Conservation (phyloP, 2,888 invertebrate species). For the Dryococelus australis region DNA sequence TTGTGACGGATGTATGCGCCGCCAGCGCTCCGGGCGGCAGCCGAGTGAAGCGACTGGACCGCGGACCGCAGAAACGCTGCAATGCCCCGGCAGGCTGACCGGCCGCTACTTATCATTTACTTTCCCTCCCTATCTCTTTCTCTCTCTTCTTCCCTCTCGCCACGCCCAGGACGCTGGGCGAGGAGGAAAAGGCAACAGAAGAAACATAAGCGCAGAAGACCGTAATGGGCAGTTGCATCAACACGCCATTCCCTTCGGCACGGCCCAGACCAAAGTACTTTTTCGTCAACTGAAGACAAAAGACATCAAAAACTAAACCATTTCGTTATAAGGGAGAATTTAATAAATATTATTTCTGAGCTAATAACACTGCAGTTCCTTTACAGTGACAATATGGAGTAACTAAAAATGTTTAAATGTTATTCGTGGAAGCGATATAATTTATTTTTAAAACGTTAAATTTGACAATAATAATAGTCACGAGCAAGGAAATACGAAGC, state of each 20-base stretch:
- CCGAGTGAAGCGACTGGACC: slow-evolving; percentile 29
- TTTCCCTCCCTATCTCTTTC: neutral
- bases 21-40: neutral
- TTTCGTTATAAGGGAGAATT: too few relatives aligned
- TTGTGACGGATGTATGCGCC: neutral
- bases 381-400: too few relatives aligned
- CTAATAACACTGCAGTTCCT: too few relatives aligned
- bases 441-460: too few relatives aligned
- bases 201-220: neutral
- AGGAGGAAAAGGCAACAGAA: neutral
- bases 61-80: slow-evolving; percentile 20
- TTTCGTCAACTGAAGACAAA: too few relatives aligned
- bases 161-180: neutral
- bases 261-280: neutral
- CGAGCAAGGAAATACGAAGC: too few relatives aligned
- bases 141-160: neutral
- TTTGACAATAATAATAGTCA: too few relatives aligned
- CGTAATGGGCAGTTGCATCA: neutral
- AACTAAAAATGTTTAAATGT: too few relatives aligned
- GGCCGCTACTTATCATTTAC: neutral
- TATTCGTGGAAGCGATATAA: too few relatives aligned
- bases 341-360: too few relatives aligned
- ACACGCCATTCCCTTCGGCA: neutral
- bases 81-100: too few relatives aligned
- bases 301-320: too few relatives aligned